phyloP scores from a whole-genome alignment of 2,797 vertebrate species.

The Aselliscus stoliczkanus region DNA sequence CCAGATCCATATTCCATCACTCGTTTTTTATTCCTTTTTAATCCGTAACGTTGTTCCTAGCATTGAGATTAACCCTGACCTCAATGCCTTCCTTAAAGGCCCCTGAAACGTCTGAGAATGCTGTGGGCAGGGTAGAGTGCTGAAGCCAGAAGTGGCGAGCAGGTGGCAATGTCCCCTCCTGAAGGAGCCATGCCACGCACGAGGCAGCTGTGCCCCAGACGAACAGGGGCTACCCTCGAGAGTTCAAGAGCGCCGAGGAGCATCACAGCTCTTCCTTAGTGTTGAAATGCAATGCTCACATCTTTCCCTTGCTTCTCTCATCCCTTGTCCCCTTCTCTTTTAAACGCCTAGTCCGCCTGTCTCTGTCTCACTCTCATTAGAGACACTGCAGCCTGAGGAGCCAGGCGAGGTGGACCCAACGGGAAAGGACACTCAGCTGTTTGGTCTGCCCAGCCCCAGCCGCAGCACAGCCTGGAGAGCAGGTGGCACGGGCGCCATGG shows the following conservation, averaged over 20 bases:
- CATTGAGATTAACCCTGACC: neutral
- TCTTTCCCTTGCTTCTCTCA: neutral
- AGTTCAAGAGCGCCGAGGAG: neutral
- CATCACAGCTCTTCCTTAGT: accelerated
- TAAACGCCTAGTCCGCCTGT: neutral
- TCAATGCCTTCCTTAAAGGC: too few species aligned
- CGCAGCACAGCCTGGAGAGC: neutral
- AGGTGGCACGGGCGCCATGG: neutral
- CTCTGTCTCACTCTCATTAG: neutral
- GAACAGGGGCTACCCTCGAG: neutral
- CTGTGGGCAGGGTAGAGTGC: accelerated
- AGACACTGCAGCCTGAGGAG: neutral
- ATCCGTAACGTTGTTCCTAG: neutral
- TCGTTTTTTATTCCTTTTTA: neutral
- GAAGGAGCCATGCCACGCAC: accelerated
- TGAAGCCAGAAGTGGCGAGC: neutral
- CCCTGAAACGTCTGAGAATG: neutral
- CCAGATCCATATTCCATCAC: neutral
- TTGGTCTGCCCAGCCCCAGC: neutral
- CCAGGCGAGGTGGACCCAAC: neutral
- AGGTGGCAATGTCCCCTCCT: neutral
- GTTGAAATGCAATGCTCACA: accelerated
- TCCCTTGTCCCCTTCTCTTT: neutral
- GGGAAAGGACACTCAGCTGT: too few species aligned
- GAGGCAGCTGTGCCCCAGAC: neutral